Conservation (phyloP, 2,888 invertebrate species). For the Brachylomia viminalis region DNA sequence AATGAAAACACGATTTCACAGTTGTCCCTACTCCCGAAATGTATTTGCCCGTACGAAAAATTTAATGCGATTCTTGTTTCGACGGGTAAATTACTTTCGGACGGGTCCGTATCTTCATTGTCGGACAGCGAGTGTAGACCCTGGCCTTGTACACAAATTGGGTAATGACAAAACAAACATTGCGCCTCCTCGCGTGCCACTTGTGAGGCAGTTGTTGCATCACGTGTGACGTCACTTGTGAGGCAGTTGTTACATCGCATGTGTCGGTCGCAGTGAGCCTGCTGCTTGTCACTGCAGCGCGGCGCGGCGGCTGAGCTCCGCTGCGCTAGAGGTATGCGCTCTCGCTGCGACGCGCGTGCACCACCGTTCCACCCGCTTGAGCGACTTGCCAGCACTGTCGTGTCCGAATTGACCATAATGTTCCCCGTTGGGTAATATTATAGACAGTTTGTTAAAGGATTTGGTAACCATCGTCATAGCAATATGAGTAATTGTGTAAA, state of each 20-base stretch:
- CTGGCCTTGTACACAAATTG: neutral
- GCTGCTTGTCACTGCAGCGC: neutral
- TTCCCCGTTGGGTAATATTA: neutral
- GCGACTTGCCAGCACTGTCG: neutral
- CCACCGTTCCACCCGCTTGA: neutral
- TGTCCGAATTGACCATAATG: neutral
- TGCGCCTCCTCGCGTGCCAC: neutral
- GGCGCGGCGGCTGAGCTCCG: neutral
- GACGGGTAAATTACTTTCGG: no score
- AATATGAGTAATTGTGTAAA: neutral
- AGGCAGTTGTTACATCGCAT: neutral
- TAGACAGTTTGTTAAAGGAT: neutral
- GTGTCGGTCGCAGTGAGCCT: neutral
- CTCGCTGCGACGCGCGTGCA: conserved; percentile 3
- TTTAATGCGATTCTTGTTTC: no score
- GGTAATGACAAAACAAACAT: neutral
- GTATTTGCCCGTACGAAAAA: no score
- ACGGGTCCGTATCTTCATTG: neutral
- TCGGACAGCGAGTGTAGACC: neutral
- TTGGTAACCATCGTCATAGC: neutral
- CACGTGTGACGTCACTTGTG: neutral
- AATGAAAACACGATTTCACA: no score
- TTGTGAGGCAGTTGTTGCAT: neutral
- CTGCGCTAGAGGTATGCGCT: conserved; percentile 26
- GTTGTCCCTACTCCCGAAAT: no score